Evolutionary conservation across 1,140 invertebrate genomes (phyloP), one percentile per base, ranked within the genome.

Genomic region (Hylaeus anthracinus): DNA sequence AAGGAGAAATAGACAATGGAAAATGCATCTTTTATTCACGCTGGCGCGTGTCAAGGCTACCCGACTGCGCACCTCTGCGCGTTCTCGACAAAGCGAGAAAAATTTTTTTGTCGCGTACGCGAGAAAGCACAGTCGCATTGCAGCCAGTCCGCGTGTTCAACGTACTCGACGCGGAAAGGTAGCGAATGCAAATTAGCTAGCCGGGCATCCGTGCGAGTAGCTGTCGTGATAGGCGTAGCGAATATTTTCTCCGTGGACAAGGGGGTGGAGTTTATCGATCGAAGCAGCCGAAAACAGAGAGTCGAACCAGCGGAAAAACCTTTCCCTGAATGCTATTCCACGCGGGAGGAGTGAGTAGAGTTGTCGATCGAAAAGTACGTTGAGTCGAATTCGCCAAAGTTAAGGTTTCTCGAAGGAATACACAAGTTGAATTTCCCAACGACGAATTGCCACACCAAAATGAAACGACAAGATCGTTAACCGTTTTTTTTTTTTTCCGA

Each of bases 1-100:
- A 51, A 12, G 65, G 72, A 82, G 78, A 72, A 61, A 39, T 26
- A 61, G 56, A 85, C 74, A 81, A 86, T 84, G 72, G 72, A 37
- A 5, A 67, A 85, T 58, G 79, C 53, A 70, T 60, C 58, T 85
- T 85, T 86, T 81, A 79, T 82, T 71, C 45, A 53, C 53, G 58
- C 39, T 58, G n/a, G 63, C 73, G 26, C 12, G 65, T 85, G 83
- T 86, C 83, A 82, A 85, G 69, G 64, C 83, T 82, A 37, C n/a
- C 53, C 6, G 56, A 8, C n/a, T 79, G 43, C 12, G 58, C 48
- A 14, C 55, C 41, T 43, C 60, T 55, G 3, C 43, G 56, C 53
- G 45, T 80, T 58, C 48, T 45, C 72, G 48, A 55, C 56, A 48
- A 69, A 81, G 37, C 12, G 39, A 14, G 26, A 26, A 26, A 26